These are phyloP conservation scores for Cyclophora punctaria DNA, from an alignment of 2,888 invertebrate genomes.

Conservation along the genomic window DNA sequence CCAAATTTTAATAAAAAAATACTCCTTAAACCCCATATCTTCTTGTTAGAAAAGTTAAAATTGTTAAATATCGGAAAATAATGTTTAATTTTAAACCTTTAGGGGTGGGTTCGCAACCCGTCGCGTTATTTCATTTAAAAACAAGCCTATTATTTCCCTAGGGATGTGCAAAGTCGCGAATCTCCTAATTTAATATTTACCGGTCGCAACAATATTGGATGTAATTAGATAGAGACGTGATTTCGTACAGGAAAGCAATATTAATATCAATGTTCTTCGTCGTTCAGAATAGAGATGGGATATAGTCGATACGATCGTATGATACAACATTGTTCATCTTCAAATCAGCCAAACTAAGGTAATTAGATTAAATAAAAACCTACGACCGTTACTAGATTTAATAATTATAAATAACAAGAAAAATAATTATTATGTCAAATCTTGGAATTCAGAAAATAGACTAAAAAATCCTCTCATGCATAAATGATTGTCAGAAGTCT, in stretches of 20 bases:
- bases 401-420: too few relatives aligned
- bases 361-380: too few relatives aligned
- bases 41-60: slow-evolving; percentile 3
- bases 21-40: slow-evolving; percentile 1
- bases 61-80: slow-evolving; percentile 8
- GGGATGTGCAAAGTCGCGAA: slow-evolving; percentile 59
- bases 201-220: slow-evolving; percentile 60
- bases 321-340: too few relatives aligned
- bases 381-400: too few relatives aligned
- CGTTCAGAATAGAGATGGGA: slow-evolving; percentile 34
- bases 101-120: slow-evolving; percentile 15
- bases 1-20: too few relatives aligned
- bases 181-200: slow-evolving; percentile 69
- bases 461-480: too few relatives aligned
- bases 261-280: slow-evolving; percentile 74
- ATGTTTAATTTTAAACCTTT: slow-evolving; percentile 9
- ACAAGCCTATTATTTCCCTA: slow-evolving; percentile 63
- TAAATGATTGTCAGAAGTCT: too few relatives aligned
- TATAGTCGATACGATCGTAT: slow-evolving; percentile 10
- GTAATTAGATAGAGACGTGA: slow-evolving; percentile 72
- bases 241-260: slow-evolving; percentile 65
- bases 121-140: slow-evolving; percentile 57
- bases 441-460: too few relatives aligned
- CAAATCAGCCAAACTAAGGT: too few relatives aligned
- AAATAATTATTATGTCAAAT: too few relatives aligned